Conservation (phyloP, 2,888 invertebrate genomes). For the Cerastis rubricosa region DNA sequence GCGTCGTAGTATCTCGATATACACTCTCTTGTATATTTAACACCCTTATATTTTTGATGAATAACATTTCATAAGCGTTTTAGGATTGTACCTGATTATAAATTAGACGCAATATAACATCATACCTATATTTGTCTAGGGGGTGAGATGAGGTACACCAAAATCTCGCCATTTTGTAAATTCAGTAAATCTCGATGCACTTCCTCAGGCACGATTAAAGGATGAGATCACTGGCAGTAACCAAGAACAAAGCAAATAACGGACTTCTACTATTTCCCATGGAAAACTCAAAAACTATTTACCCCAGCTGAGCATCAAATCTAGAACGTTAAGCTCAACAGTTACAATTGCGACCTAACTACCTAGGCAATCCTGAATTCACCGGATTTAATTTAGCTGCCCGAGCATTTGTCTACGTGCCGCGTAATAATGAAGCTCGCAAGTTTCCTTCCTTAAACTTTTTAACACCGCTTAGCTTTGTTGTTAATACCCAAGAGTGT, state of each 20-base stretch:
- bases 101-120: not conserved
- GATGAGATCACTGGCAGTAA: not conserved
- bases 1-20: constrained; percentile 26
- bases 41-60: constrained; percentile 19
- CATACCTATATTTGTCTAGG: not conserved
- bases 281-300: not conserved
- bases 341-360: not conserved
- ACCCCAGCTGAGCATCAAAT: not conserved
- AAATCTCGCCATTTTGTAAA: not conserved
- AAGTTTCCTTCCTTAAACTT: not conserved
- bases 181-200: not conserved
- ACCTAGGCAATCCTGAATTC: not conserved
- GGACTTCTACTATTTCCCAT: not conserved
- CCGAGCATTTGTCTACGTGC: not conserved
- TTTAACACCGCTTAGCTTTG: not conserved
- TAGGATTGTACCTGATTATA: not conserved
- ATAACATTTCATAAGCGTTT: constrained; percentile 16
- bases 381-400: constrained; percentile 16
- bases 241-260: not conserved
- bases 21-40: constrained; percentile 20
- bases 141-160: not conserved
- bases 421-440: constrained; percentile 13
- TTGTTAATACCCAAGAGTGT: not conserved
- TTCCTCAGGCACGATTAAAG: not conserved
- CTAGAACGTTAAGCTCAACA: not conserved